phyloP scores from a whole-genome alignment of 2,888 invertebrate species.

The Schrankia costaestrigalis region DNA sequence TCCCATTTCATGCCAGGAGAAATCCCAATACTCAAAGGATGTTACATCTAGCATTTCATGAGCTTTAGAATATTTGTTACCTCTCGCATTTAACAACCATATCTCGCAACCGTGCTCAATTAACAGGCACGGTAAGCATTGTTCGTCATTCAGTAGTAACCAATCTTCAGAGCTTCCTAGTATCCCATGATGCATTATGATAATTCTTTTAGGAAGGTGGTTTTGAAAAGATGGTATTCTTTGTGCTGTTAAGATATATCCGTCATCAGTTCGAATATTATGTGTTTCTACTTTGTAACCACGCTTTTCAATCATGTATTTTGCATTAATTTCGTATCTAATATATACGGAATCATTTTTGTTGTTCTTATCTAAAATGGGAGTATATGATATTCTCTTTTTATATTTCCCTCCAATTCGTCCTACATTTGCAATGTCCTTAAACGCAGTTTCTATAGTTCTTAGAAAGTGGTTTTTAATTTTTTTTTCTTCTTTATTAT shows the following conservation, averaged over 20 bases:
- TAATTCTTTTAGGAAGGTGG: too few relatives aligned
- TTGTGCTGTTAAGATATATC: conserved; percentile 42
- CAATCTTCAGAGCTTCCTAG: conserved; percentile 51
- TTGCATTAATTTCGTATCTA: conserved; percentile 1
- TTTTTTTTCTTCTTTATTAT: too few relatives aligned
- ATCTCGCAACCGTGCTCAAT: conserved; percentile 75
- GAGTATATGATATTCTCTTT: too few relatives aligned
- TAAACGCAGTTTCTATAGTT: too few relatives aligned
- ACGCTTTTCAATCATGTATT: conserved; percentile 21
- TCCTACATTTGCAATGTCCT: too few relatives aligned
- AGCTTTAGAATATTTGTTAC: conserved; percentile 59
- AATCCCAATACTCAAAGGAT: conserved; percentile 51
- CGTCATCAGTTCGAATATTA: conserved; percentile 40
- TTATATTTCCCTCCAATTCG: too few relatives aligned
- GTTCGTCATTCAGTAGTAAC: conserved; percentile 46
- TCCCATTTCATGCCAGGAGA: conserved; percentile 65
- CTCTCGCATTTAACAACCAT: conserved; percentile 78
- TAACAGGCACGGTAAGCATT: conserved; percentile 58
- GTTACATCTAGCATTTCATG: conserved; percentile 39
- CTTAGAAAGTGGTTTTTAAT: too few relatives aligned
- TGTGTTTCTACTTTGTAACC: conserved; percentile 41
- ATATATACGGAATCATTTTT: neutral
- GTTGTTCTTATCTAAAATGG: neutral
- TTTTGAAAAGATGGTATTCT: conserved; percentile 36
- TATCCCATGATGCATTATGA: conserved; percentile 46